These are phyloP conservation scores for Spodoptera frugiperda DNA, from an alignment of 1,140 invertebrate genomes.

Conservation along the genomic window DNA sequence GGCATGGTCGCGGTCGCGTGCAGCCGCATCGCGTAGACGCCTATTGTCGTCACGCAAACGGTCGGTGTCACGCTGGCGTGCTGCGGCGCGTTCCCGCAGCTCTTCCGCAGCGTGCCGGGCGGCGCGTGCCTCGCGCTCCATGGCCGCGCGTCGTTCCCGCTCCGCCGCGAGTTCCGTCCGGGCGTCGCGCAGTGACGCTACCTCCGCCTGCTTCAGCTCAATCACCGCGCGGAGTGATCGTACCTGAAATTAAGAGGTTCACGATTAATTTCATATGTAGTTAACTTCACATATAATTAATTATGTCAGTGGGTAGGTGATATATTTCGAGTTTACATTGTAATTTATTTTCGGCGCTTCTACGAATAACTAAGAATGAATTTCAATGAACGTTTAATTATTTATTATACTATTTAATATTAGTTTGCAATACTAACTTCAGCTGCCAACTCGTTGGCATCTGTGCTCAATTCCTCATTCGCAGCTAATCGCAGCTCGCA, in stretches of 20 bases:
- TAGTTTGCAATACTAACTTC: constrained; percentile 65
- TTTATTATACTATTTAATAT: constrained; percentile 21
- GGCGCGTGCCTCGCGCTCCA: constrained; percentile 86
- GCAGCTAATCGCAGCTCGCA: constrained; percentile 70
- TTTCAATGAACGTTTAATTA: not conserved
- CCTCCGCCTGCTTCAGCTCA: constrained; percentile 91
- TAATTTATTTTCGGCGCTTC: not conserved
- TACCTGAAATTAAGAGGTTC: constrained; percentile 81
- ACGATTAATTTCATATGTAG: not conserved
- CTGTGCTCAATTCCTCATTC: constrained; percentile 77
- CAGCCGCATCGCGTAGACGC: constrained; percentile 89
- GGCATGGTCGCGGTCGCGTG: constrained; percentile 91
- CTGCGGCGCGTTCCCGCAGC: constrained; percentile 84
- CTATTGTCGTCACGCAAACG: constrained; percentile 87
- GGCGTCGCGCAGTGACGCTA: constrained; percentile 89
- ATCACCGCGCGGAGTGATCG: constrained; percentile 91
- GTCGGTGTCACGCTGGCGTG: constrained; percentile 82
- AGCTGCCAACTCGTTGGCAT: constrained; percentile 80
- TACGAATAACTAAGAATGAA: not conserved
- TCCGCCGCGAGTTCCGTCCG: constrained; percentile 87
- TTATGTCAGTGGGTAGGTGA: too few species aligned
- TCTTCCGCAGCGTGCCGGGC: constrained; percentile 86
- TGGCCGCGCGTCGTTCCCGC: constrained; percentile 86
- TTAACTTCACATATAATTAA: too few species aligned
- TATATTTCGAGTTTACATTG: not conserved